These are phyloP conservation scores for Gryon sp. DNA, from an alignment of 1,140 invertebrate species.

Conservation along the genomic window DNA sequence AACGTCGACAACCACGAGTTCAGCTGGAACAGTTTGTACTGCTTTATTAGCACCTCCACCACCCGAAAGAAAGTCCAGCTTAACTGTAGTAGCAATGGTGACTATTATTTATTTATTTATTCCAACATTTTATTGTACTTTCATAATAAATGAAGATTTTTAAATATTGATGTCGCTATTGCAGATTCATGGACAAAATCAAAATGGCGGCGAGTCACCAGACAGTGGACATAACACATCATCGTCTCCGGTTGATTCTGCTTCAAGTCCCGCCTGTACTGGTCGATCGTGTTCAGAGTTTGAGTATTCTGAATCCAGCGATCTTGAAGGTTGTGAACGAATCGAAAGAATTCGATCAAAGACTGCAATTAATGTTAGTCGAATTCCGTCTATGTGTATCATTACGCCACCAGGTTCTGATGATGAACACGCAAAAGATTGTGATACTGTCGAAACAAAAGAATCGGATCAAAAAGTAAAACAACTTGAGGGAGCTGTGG, in stretches of 20 bases:
- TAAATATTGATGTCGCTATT: slow-evolving; percentile 2
- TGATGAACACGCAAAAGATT: slow-evolving; percentile 84
- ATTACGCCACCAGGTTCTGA: slow-evolving; percentile 93
- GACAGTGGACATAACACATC: slow-evolving; percentile 90
- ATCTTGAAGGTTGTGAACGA: slow-evolving; percentile 90
- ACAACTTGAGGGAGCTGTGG: slow-evolving; percentile 61
- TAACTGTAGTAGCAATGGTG: slow-evolving; percentile 78
- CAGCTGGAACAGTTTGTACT: slow-evolving; percentile 92
- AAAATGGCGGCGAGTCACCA: slow-evolving; percentile 84
- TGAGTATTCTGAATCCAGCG: slow-evolving; percentile 88
- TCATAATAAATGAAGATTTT: not conserved
- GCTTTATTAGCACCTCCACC: slow-evolving; percentile 87
- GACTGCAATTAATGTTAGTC: slow-evolving; percentile 90
- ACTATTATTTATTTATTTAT: slow-evolving; percentile 4
- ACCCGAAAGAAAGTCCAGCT: slow-evolving; percentile 86
- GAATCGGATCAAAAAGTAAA: slow-evolving; percentile 52
- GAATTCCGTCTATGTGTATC: slow-evolving; percentile 95
- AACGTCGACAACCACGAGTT: slow-evolving; percentile 93
- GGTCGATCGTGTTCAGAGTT: slow-evolving; percentile 87
- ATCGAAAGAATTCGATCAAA: slow-evolving; percentile 91
- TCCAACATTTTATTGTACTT: not conserved
- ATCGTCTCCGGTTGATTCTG: slow-evolving; percentile 88
- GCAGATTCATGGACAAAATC: slow-evolving; percentile 82
- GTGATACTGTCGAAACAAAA: slow-evolving; percentile 64
- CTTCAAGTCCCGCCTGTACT: slow-evolving; percentile 83